Conservation (phyloP, 1,140 invertebrate genomes). For the Phortica variegata region DNA sequence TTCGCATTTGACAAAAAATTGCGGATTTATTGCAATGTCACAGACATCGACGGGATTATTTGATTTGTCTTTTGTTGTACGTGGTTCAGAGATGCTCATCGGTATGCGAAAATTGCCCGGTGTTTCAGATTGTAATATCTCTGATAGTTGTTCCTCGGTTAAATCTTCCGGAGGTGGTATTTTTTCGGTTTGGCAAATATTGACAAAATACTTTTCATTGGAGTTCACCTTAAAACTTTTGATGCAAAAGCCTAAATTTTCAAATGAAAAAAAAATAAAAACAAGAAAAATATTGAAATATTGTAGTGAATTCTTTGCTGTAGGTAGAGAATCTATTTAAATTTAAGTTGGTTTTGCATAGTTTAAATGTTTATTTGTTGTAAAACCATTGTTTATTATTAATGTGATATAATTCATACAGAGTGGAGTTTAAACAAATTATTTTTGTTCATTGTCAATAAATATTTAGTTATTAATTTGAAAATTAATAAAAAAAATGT, state of each 20-base stretch:
- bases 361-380: too few species aligned
- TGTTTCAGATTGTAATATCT: constrained; percentile 71
- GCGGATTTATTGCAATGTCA: constrained; percentile 76
- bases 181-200: constrained; percentile 73
- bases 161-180: constrained; percentile 81
- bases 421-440: too few species aligned
- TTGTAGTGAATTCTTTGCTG: background rate
- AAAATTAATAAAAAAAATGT: too few species aligned
- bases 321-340: background rate
- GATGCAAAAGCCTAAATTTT: constrained; percentile 74
- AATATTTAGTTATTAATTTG: too few species aligned
- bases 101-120: constrained; percentile 75
- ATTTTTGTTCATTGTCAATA: too few species aligned
- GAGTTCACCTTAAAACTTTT: constrained; percentile 72
- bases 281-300: background rate
- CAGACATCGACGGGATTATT: constrained; percentile 69
- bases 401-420: too few species aligned
- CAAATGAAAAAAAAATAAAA: constrained; percentile 1
- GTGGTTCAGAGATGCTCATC: constrained; percentile 83
- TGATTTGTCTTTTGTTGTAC: constrained; percentile 76
- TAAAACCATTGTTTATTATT: too few species aligned
- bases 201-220: constrained; percentile 76
- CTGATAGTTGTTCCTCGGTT: constrained; percentile 71
- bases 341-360: too few species aligned
- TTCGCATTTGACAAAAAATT: constrained; percentile 70